phyloP scores from a whole-genome alignment of 1,140 invertebrate genomes.

The Pogonognathellus flavescens region DNA sequence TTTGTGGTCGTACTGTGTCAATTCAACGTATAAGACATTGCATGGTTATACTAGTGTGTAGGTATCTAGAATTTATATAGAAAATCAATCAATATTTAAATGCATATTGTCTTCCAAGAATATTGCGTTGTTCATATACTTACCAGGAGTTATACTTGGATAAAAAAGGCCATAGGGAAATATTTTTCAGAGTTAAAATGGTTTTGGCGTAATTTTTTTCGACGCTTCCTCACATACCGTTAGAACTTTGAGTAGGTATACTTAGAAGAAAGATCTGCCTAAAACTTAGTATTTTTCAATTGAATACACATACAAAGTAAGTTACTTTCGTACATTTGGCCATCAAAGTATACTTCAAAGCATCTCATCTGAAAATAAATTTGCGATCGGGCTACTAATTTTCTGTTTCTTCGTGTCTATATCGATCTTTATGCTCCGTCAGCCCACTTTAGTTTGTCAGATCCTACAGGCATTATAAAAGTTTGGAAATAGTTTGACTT shows the following conservation, averaged over 20 bases:
- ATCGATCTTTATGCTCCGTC: conserved; percentile 18
- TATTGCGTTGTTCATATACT: too few relatives aligned
- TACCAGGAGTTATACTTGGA: too few relatives aligned
- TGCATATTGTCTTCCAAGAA: too few relatives aligned
- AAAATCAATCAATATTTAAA: too few relatives aligned
- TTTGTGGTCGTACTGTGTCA: too few relatives aligned
- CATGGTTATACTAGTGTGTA: too few relatives aligned
- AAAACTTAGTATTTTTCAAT: conserved; percentile 24
- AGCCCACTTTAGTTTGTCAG: conserved; percentile 1
- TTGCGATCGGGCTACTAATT: conserved; percentile 21
- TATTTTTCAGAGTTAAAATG: not conserved
- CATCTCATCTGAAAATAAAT: conserved; percentile 41
- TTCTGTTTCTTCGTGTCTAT: conserved; percentile 15
- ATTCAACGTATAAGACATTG: too few relatives aligned
- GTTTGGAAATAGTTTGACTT: conserved; percentile 23
- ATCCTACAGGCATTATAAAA: conserved; percentile 37
- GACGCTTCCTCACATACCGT: conserved; percentile 17
- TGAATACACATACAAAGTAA: conserved; percentile 31
- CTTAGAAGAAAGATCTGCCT: conserved; percentile 15
- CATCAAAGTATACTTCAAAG: conserved; percentile 33
- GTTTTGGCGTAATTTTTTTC: not conserved
- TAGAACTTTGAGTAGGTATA: not conserved
- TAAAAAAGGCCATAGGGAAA: too few relatives aligned
- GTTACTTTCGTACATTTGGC: conserved; percentile 16
- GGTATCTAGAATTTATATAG: too few relatives aligned